Base-by-base conservation (phyloP, 2,797 vertebrate genomes). In the Phrynocephalus vlangalii region DNA sequence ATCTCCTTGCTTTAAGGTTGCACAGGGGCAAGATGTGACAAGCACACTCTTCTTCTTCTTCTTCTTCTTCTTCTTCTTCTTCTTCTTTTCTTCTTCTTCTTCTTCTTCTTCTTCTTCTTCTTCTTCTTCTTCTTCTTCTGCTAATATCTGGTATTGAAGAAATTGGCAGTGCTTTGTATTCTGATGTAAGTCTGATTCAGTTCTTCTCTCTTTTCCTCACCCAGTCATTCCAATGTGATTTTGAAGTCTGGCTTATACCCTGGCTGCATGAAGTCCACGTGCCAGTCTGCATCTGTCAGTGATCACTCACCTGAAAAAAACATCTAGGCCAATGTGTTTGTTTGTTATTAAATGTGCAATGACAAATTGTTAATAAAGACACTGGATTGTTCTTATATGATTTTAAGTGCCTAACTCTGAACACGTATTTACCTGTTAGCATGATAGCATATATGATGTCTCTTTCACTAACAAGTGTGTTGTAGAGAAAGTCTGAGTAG, bases 181-280 rank as follows among this genome's bases (percentile, higher is more conserved):
- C 87, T 1, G 0, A 4, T 18, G 52, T 66, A 84, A 26, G 48
- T 38, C 30, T 68, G 70, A 67, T 52, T 85, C 79, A 67, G n/a
- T 88, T 10, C 38, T 38, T 90, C 82, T 91, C 28, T 16, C 18
- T 94, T 94, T 91, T 71, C 85, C 93, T 96, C 22, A 44, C 94
- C 24, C 96, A 99, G 98, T 97, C 84, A 1, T 95, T 98, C 85
- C 87, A 70, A 82, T 99, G 98, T 92, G 97, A 97, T 93, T 95
- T 97, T 30, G 97, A 97, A 67, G 96, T 98, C 38, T 99, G 98
- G 98, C 86, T 95, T 86, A 92, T 93, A 10, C 97, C 98, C 50
- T 98, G 98, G 98, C 86, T 93, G 89, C 93, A 97, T 0, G 78
- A 16, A 28, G 95, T 89, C 2, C 48, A 90, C 5, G 97, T 96